Base-by-base conservation (phyloP, 2,888 invertebrate species). In the Ametastegia equiseti region DNA sequence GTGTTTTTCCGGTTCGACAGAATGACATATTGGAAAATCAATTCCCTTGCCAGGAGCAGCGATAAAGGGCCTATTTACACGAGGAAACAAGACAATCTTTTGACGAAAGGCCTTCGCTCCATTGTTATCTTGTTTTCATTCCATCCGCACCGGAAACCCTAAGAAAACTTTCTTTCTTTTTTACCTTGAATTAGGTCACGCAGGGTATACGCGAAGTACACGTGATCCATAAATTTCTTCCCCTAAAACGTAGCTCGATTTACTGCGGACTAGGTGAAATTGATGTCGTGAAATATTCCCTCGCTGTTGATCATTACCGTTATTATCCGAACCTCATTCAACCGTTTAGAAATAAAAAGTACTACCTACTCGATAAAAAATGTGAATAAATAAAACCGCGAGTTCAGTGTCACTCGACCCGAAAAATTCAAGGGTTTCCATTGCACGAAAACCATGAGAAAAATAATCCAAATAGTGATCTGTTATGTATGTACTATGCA, bases 21-120 rank as follows among this genome's bases (percentile, higher is more conserved):
- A 27, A 47, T 30, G 47, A n/a, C 4, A 19, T 45, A 45, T 15
- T 30, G 71, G 27, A 45, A 71, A 45, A 36, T 36, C 9, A 54
- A 19, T 54, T 50, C 13, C 5, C 33, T 36, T 36, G 19, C 54
- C 33, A 75, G 19, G 19, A 75, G 33, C 27, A 71, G 23, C 9
- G 42, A 23, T 27, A 75, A 54, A 75, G 33, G 54, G 33, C 36
- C 33, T 19, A 54, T 54, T 54, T 27, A 71, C 71, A 42, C 47
- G n/a, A 15, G 45, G 45, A 45, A 71, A 71, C 71, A 71, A 71
- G 47, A 71, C 7, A 47, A 71, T 71, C 13, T 71, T 71, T 71
- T 27, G 27, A 27, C 27, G 42, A 71, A 71, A 71, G 47, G 45
- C n/a, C n/a, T n/a, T 5, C 47, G 23, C 33, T 45, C 33, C 54